Evolutionary conservation across 1,140 invertebrate species (phyloP).

Genomic region (Eumaeus atala): DNA sequence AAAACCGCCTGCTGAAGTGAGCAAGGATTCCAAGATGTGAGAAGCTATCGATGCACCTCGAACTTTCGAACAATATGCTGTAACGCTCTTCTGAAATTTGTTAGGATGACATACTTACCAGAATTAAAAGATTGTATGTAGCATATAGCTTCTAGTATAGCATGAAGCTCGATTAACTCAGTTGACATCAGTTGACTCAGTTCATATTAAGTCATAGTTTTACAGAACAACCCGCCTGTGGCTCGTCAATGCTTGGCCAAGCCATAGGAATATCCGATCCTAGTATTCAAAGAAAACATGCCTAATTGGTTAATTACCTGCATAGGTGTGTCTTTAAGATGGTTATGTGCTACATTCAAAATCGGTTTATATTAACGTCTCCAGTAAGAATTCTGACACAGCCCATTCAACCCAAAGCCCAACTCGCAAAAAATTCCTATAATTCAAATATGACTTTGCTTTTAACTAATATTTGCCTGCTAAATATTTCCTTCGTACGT

Average conservation of each 20-base stretch:
- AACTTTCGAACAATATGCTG: not conserved
- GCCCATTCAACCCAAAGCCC: too few species aligned
- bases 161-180: not conserved
- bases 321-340: not conserved
- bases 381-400: constrained; percentile 1
- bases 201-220: too few species aligned
- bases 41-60: not conserved
- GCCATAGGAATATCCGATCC: not conserved
- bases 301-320: not conserved
- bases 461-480: not conserved
- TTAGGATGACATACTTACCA: not conserved
- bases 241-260: not conserved
- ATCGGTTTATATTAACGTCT: not conserved
- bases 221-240: too few species aligned
- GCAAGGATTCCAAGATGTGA: not conserved
- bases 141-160: too few species aligned
- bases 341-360: not conserved
- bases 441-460: not conserved
- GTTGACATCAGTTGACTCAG: too few species aligned
- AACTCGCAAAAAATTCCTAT: not conserved
- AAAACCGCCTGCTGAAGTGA: not conserved
- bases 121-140: not conserved
- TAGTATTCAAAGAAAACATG: not conserved
- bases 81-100: not conserved
- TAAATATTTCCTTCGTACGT: too few species aligned